Conservation (phyloP, 2,888 invertebrate species). For the Argyresthia goedartella region DNA sequence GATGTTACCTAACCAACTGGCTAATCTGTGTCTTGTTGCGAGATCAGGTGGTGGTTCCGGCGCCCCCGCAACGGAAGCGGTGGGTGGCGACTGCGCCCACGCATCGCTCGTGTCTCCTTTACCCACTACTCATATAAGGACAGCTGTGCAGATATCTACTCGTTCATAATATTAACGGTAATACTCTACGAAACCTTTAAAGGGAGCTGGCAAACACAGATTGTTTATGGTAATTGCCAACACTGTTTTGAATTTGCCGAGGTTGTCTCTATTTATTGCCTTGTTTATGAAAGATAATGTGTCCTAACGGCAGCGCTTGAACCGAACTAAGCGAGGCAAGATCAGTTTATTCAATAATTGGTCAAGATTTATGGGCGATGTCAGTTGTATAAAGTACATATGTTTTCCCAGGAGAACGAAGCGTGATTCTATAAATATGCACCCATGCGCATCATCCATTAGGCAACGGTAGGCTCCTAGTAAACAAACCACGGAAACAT, state of each 20-base stretch:
- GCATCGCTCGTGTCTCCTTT: slow-evolving; percentile 56
- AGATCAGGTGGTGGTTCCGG: slow-evolving; percentile 49
- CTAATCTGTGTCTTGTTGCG: slow-evolving; percentile 26
- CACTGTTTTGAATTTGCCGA: neutral
- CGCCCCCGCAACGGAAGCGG: slow-evolving; percentile 61
- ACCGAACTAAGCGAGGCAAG: too few species aligned
- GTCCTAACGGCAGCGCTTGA: too few species aligned
- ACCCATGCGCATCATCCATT: slow-evolving; percentile 39
- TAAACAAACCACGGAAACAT: slow-evolving; percentile 26
- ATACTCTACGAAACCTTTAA: neutral
- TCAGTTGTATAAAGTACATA: slow-evolving; percentile 19
- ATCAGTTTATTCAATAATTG: too few species aligned
- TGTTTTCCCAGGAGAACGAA: slow-evolving; percentile 32
- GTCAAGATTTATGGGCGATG: too few species aligned
- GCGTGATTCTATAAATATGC: slow-evolving; percentile 39
- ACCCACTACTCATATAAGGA: slow-evolving; percentile 44
- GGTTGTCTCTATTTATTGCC: neutral
- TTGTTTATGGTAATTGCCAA: slow-evolving; percentile 2
- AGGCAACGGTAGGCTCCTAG: slow-evolving; percentile 41
- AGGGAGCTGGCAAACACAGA: neutral
- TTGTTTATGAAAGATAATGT: neutral
- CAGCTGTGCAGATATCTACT: slow-evolving; percentile 33
- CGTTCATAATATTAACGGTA: slow-evolving; percentile 14
- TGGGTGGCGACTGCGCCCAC: slow-evolving; percentile 59
- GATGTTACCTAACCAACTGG: slow-evolving; percentile 13